Evolutionary conservation across 2,797 vertebrate species (phyloP), one percentile per base, ranked within the genome.

Genomic region (Trachurus trachurus): DNA sequence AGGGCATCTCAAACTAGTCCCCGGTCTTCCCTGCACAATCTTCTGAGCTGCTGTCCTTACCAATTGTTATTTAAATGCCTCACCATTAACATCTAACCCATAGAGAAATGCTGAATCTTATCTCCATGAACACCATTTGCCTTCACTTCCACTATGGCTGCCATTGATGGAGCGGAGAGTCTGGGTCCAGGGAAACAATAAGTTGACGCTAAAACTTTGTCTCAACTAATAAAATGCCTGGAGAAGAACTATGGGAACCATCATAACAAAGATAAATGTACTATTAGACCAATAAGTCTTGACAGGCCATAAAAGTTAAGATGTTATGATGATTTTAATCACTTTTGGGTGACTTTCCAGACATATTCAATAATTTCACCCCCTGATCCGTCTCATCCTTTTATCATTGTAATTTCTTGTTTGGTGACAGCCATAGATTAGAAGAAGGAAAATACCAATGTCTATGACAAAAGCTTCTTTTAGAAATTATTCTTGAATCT

Each of bases 301-400:
- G 40, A 70, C 39, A 53, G 12, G 4, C 7, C 22, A 49, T 42
- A 54, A 58, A 29, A 10, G 67, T 52, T 44, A 26, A n/a, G 47
- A 56, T 34, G 10, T 26, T 26, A 26, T 26, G 26, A 26, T 34
- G 39, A 19, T 49, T 52, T 49, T 31, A n/a, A 39, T 45, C 37
- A 34, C 52, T 63, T 29, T 10, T 42, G 56, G 3, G 16, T 45
- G 68, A 73, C 69, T 66, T 70, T 71, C 52, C 65, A 49, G 71
- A 74, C 26, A 62, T 17, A 39, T 65, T 40, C 39, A 65, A 56
- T 68, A 52, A 45, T 16, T 26, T 49, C 52, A 59, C n/a, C 37
- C 16, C 5, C 21, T 45, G 19, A 75, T 75, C 67, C 59, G 26
- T 56, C 6, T 50, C 66, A 16, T 39, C 19, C 21, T 50, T 59